These are phyloP conservation scores for Nemopilema nomurai DNA, from an alignment of 30 jellyfish, hydroid and myxozoan species.

Conservation along the genomic window DNA sequence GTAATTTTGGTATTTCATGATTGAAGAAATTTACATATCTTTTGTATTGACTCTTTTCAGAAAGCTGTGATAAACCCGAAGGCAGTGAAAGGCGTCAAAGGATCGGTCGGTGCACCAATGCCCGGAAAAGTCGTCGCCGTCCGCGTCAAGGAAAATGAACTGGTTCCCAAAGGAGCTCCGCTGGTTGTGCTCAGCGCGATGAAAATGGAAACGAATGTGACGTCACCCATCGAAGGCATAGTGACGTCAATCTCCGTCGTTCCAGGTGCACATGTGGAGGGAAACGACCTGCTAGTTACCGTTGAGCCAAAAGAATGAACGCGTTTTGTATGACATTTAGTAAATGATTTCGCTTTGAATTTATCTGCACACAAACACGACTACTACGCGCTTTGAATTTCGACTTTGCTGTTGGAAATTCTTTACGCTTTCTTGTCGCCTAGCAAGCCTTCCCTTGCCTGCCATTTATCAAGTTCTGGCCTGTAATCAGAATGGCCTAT, in stretches of 20 bases:
- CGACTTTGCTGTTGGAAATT: neutral
- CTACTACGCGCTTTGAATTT: neutral
- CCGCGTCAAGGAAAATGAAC: slow-evolving; percentile 92
- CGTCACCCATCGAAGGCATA: slow-evolving; percentile 94
- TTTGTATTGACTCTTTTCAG: slow-evolving; percentile 30
- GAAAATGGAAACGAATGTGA: slow-evolving; percentile 99
- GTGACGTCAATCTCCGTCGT: slow-evolving; percentile 74
- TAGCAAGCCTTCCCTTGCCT: too few species aligned
- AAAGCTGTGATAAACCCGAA: slow-evolving; percentile 91
- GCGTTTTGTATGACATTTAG: neutral
- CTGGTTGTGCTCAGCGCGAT: slow-evolving; percentile 94
- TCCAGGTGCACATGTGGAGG: slow-evolving; percentile 77
- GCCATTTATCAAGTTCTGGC: too few species aligned
- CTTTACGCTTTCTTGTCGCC: neutral
- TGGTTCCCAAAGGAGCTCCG: slow-evolving; percentile 92
- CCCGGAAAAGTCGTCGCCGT: slow-evolving; percentile 98
- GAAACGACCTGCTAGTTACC: slow-evolving; percentile 92
- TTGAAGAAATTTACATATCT: neutral
- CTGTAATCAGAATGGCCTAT: too few species aligned
- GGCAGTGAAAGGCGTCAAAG: slow-evolving; percentile 92
- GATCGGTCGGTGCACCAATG: slow-evolving; percentile 99
- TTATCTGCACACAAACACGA: neutral
- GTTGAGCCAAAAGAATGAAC: slow-evolving; percentile 72
- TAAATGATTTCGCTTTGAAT: neutral
- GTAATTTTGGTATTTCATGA: neutral